phyloP scores from a whole-genome alignment of 1,140 invertebrate genomes.

The Pararge aegeria region DNA sequence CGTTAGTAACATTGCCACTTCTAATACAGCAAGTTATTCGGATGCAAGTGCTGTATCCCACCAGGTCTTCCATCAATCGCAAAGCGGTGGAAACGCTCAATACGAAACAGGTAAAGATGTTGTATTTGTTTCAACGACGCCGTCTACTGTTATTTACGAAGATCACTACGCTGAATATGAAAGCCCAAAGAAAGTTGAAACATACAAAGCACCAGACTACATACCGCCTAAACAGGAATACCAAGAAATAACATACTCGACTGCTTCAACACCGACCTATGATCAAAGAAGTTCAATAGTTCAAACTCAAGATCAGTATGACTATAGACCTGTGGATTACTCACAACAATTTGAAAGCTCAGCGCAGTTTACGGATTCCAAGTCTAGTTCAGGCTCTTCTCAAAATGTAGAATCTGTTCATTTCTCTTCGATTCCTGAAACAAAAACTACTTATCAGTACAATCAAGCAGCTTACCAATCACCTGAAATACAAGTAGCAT shows the following conservation, averaged over 20 bases:
- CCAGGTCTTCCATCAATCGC: conserved; percentile 58
- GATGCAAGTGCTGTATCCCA: conserved; percentile 67
- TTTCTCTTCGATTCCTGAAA: conserved; percentile 41
- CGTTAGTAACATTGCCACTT: conserved; percentile 47
- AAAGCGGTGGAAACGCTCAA: conserved; percentile 30
- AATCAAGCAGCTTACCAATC: conserved; percentile 50
- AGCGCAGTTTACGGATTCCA: conserved; percentile 35
- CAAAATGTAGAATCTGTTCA: conserved; percentile 47
- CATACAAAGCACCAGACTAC: conserved; percentile 63
- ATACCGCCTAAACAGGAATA: conserved; percentile 55
- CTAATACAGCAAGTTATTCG: conserved; percentile 49
- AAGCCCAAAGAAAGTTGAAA: conserved; percentile 36
- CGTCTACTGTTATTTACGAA: conserved; percentile 63
- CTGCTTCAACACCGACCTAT: conserved; percentile 43
- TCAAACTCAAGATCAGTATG: conserved; percentile 44
- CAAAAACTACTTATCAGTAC: conserved; percentile 38
- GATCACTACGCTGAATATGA: conserved; percentile 61
- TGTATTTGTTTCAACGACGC: conserved; percentile 63
- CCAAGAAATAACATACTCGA: conserved; percentile 45
- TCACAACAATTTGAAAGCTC: conserved; percentile 45
- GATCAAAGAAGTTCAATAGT: conserved; percentile 40
- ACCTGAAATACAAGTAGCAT: conserved; percentile 59
- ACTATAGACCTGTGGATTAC: conserved; percentile 44
- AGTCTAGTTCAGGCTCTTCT: conserved; percentile 35
- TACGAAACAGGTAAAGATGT: conserved; percentile 45